Evolutionary conservation across 2,888 invertebrate genomes (phyloP), one percentile per base, ranked within the genome.

Genomic region (Pseudococcus longispinus): DNA sequence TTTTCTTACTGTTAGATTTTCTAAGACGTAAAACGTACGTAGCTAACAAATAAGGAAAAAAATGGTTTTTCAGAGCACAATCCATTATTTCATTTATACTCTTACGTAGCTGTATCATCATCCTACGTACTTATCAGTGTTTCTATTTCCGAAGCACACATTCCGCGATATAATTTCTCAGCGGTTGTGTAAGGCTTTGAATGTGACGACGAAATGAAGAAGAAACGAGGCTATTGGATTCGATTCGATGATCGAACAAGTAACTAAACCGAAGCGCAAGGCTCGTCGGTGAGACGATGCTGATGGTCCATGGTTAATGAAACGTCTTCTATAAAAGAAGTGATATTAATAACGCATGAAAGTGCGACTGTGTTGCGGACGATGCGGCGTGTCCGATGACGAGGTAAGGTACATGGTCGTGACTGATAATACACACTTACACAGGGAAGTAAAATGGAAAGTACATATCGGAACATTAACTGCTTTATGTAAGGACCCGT

Each of bases 381-480:
- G n/a, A 51, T 51, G 51, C n/a, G 51, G n/a, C 2, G 37, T 60
- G 70, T 70, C 18, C 15, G 23, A 65, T 18, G 29, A 70, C 29
- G 70, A 29, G n/a, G 70, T 29, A 20, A 60, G 70, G 70, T 70
- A 29, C 70, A 70, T 70, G 70, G 70, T 70, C 70, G 70, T 70
- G 70, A 70, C 70, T 70, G 70, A 70, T 70, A 70, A 70, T 70
- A 70, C 70, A 37, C 37, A 37, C 37, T 37, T 37, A 37, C 37
- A 70, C 29, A 70, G 70, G 70, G 70, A 70, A 70, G 70, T 70
- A 29, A 70, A 70, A 70, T 70, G 70, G 70, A 70, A 70, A 70
- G 70, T 70, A 70, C n/a, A n/a, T 70, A 70, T 70, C 70, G 70
- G 70, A 60, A 70, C 70, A 70, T 70, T 29, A 70, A 29, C 70